phyloP scores from a whole-genome alignment of 2,797 vertebrate genomes.

The Synanceia verrucosa region DNA sequence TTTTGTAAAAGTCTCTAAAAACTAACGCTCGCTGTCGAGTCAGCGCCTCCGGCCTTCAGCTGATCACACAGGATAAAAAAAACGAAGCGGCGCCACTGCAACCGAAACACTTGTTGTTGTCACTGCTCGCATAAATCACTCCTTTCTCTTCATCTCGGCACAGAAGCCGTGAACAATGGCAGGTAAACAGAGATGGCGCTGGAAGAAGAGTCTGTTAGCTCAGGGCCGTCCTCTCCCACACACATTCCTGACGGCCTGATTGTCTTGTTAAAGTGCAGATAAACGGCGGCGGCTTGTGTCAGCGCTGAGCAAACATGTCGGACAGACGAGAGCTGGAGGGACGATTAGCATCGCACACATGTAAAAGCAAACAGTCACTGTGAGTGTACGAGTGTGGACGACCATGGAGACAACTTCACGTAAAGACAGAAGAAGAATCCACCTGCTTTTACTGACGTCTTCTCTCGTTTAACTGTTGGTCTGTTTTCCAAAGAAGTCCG shows the following conservation, averaged over 20 bases:
- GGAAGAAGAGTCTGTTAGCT: constrained; percentile 61
- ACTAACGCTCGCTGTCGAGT: constrained; percentile 4
- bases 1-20: constrained; percentile 18
- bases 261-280: constrained; percentile 64
- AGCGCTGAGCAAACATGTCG: constrained; percentile 67
- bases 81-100: constrained; percentile 56
- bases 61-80: constrained; percentile 40
- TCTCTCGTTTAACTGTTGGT: not conserved
- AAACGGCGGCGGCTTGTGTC: constrained; percentile 59
- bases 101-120: constrained; percentile 70
- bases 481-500: not conserved
- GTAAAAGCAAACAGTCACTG: constrained; percentile 44
- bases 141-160: constrained; percentile 58
- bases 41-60: constrained; percentile 28
- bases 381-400: not conserved
- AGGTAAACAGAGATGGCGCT: constrained; percentile 67
- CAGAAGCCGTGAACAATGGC: constrained; percentile 73
- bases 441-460: not conserved
- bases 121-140: constrained; percentile 68
- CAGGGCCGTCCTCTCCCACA: constrained; percentile 59
- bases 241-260: constrained; percentile 58
- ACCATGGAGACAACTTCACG: not conserved
- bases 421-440: constrained; percentile 23
- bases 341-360: constrained; percentile 45
- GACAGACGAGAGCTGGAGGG: constrained; percentile 41